Evolutionary conservation across 2,797 vertebrate genomes (phyloP), one percentile per base, ranked within the genome.

Genomic region (Cynopterus sphinx): DNA sequence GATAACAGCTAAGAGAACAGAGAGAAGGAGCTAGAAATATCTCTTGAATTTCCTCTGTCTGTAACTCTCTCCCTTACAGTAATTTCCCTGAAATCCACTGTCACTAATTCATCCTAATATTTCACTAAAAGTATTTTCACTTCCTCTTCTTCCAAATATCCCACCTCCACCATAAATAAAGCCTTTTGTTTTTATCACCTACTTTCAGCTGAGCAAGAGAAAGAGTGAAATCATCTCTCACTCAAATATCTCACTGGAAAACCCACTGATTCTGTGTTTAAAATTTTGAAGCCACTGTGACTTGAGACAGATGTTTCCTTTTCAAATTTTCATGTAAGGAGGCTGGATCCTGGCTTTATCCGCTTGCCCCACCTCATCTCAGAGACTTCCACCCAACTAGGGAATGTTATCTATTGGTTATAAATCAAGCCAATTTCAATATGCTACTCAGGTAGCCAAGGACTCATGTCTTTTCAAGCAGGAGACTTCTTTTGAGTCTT

Each of bases 111-210:
- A 84, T 49, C 68, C 79, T 46, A 1, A 75, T 85, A 41, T 95
- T 71, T 82, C 82, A 19, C 71, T 67, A 28, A 61, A 68, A 57
- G 19, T 26, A 15, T 61, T 85, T 79, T 84, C 43, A 21, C 74
- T 86, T 74, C 57, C 49, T 51, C 67, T 86, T 65, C 77, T 90
- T 92, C 82, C 84, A 84, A 93, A 90, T 53, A 74, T 33, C 49
- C 74, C 74, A 51, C 87, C 57, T 93, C 49, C 6, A 3, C 75
- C 79, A 75, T 90, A 90, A 96, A 92, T 78, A 93, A 95, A 91
- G 41, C 63, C 43, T 73, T 90, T 89, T 89, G 65, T 85, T 82
- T 90, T n/a, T 39, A 73, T 92, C 74, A 21, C 83, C 55, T 70
- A 71, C 83, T 68, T 81, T 53, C 70, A 68, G 79, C 70, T 19